A percentile compares a stretch with the other conserved stretches of the same genome.
Evolutionary conservation across 2,888 invertebrate genomes (phyloP).

Genomic region (Spicauda simplicius): DNA sequence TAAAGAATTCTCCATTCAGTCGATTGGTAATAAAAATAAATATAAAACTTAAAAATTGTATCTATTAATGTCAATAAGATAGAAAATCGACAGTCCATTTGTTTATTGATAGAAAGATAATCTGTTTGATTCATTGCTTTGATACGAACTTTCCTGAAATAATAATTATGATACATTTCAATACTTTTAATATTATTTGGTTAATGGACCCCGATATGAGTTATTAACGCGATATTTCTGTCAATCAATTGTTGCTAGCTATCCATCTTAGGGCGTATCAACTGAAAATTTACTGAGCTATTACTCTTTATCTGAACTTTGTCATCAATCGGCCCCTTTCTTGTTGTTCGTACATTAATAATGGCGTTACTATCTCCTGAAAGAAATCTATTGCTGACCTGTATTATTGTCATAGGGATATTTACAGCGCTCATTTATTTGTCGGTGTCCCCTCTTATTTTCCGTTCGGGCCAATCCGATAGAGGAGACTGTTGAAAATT

Average conservation of each 20-base stretch:
- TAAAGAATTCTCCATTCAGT: too few species aligned
- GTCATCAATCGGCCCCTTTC: slow-evolving; percentile 70
- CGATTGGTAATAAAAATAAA: too few species aligned
- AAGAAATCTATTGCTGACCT: slow-evolving; percentile 84
- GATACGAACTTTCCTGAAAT: neutral
- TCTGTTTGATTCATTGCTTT: too few species aligned
- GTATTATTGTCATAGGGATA: slow-evolving; percentile 85
- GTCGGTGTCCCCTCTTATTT: slow-evolving; percentile 83
- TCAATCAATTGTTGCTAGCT: slow-evolving; percentile 4
- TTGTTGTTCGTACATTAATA: slow-evolving; percentile 82
- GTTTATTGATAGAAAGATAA: too few species aligned
- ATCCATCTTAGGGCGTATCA: slow-evolving; percentile 54
- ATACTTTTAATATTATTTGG: neutral
- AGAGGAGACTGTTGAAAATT: slow-evolving; percentile 82
- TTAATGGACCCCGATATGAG: neutral
- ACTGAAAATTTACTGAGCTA: slow-evolving; percentile 47
- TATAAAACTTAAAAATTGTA: too few species aligned
- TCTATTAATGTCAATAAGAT: too few species aligned
- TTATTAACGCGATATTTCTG: slow-evolving; percentile 1
- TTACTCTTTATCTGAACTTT: slow-evolving; percentile 60
- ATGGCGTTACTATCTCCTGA: slow-evolving; percentile 73
- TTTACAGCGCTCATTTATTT: slow-evolving; percentile 83
- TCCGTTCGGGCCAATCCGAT: slow-evolving; percentile 83
- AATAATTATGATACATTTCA: neutral
- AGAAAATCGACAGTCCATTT: too few species aligned